Percentiles rank a stretch among this genome's conserved stretches.
Conservation (phyloP, 2,888 invertebrate genomes). For the Ochlodes sylvanus region DNA sequence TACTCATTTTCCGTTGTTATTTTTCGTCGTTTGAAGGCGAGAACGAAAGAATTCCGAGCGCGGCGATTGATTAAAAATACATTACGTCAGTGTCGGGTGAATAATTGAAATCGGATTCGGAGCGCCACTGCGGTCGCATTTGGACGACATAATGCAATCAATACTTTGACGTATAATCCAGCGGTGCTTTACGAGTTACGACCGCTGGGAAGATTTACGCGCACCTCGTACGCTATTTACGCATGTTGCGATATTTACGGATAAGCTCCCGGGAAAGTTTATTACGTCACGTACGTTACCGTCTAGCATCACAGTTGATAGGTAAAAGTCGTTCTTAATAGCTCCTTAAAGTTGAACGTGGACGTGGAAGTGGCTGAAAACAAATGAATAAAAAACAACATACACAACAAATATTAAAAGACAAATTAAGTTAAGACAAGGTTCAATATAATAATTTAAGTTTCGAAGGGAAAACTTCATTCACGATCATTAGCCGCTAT, state of each 20-base stretch:
- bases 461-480: too few species aligned
- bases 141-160: constrained; percentile 64
- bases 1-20: constrained; percentile 56
- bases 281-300: constrained; percentile 65
- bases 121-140: constrained; percentile 57
- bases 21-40: constrained; percentile 44
- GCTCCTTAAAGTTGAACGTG: too few species aligned
- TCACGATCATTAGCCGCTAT: too few species aligned
- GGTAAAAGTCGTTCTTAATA: not conserved
- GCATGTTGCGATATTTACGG: constrained; percentile 70
- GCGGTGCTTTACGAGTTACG: constrained; percentile 69
- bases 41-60: constrained; percentile 42
- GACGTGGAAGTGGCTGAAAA: too few species aligned
- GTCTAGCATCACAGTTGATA: constrained; percentile 45
- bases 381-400: too few species aligned
- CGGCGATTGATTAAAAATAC: constrained; percentile 54
- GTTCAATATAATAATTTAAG: too few species aligned
- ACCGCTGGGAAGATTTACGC: constrained; percentile 66
- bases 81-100: constrained; percentile 51
- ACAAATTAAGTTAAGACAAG: too few species aligned
- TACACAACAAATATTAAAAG: too few species aligned
- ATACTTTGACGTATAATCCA: constrained; percentile 69
- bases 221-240: constrained; percentile 62
- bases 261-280: constrained; percentile 57
- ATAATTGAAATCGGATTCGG: constrained; percentile 62